phyloP scores from a whole-genome alignment of 1,140 invertebrate species.

The Brachionus rotundiformis region DNA sequence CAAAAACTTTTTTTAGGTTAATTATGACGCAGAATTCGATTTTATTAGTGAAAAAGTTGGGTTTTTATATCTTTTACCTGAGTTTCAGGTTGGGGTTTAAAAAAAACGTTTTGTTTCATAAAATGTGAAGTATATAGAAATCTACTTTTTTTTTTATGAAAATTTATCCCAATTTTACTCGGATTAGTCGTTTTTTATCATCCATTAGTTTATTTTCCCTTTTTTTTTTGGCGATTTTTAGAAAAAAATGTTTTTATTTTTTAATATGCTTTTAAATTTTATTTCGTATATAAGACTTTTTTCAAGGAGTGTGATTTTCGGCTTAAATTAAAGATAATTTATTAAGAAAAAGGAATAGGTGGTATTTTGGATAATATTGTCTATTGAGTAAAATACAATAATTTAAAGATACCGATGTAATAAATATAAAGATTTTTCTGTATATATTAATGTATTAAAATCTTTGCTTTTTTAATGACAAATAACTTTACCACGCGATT shows the following conservation, averaged over 20 bases:
- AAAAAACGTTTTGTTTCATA: background rate
- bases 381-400: background rate
- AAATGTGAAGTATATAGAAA: background rate
- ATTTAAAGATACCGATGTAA: background rate
- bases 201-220: background rate
- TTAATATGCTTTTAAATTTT: background rate
- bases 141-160: background rate
- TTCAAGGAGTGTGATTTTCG: too few species aligned
- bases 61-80: too few species aligned
- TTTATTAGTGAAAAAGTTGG: background rate
- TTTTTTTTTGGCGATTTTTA: background rate
- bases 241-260: background rate
- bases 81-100: too few species aligned
- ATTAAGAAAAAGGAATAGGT: too few species aligned
- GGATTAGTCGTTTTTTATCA: background rate
- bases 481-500: background rate
- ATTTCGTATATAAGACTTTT: background rate
- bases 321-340: background rate
- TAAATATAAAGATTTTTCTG: background rate
- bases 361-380: background rate
- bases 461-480: background rate
- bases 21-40: background rate
- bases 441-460: background rate
- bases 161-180: background rate
- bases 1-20: background rate